Evolutionary conservation across 1,140 invertebrate species (phyloP).

Genomic region (honey bee (Apis mellifera)): DNA sequence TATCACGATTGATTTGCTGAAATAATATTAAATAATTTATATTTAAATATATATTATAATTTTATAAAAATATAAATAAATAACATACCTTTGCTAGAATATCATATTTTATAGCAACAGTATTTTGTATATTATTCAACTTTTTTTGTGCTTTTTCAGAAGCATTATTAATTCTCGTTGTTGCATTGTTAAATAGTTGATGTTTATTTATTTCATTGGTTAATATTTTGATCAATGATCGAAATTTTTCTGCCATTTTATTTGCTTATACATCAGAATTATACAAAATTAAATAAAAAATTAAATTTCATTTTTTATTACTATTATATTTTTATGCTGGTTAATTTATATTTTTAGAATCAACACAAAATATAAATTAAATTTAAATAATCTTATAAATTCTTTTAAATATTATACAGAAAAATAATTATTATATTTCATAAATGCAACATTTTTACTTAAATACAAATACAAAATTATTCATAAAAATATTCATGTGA

Average conservation of each 20-base stretch:
- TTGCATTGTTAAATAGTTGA: slow-evolving; percentile 64
- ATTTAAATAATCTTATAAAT: not conserved
- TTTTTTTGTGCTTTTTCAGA: slow-evolving; percentile 67
- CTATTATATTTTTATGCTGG: not conserved
- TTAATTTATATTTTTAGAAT: not conserved
- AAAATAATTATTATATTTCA: not conserved
- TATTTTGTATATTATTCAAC: slow-evolving; percentile 65
- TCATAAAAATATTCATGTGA: too few species aligned
- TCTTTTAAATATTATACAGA: not conserved
- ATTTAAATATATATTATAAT: not conserved
- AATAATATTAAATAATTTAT: not conserved
- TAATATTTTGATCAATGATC: slow-evolving; percentile 65
- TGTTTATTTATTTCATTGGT: slow-evolving; percentile 64
- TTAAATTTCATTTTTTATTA: not conserved
- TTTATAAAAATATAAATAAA: not conserved
- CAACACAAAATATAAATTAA: not conserved
- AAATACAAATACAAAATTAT: not conserved
- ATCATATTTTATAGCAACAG: slow-evolving; percentile 68
- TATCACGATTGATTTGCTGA: slow-evolving; percentile 69
- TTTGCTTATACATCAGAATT: not conserved
- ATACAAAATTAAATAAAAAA: not conserved
- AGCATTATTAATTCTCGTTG: slow-evolving; percentile 61
- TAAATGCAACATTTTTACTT: not conserved
- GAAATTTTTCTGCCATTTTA: slow-evolving; percentile 65
- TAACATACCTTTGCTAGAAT: slow-evolving; percentile 70